These are phyloP conservation scores for Dynastes tityus DNA, from an alignment of 2,888 invertebrate genomes.

Conservation along the genomic window DNA sequence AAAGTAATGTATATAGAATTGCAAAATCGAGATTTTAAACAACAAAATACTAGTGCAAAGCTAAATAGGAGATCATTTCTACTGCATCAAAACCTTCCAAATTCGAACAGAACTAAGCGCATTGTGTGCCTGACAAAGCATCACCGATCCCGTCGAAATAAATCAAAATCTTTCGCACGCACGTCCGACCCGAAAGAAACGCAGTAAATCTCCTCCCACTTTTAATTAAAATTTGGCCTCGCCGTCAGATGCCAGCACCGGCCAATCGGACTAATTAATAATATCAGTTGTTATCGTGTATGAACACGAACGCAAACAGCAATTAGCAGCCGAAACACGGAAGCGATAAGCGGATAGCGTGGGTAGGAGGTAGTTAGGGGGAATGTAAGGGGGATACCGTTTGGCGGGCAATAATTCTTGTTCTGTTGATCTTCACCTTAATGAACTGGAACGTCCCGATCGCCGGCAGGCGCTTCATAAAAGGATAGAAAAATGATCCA, in stretches of 20 bases:
- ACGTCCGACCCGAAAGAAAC: background rate
- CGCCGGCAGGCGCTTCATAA: slow-evolving; percentile 88
- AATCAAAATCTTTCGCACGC: background rate
- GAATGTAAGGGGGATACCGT: background rate
- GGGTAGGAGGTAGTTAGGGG: background rate
- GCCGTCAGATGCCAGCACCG: background rate
- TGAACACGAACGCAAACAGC: slow-evolving; percentile 22
- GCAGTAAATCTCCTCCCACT: slow-evolving; percentile 9
- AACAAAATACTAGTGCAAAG: too few relatives aligned
- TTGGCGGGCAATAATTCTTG: slow-evolving; percentile 21
- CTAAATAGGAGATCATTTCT: too few relatives aligned
- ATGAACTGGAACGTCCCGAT: slow-evolving; percentile 93
- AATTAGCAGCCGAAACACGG: slow-evolving; percentile 20
- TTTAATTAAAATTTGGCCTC: slow-evolving; percentile 19
- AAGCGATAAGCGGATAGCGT: background rate
- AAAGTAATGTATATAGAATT: too few relatives aligned
- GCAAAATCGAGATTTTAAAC: too few relatives aligned
- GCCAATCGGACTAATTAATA: slow-evolving; percentile 27
- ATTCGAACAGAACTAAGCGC: too few relatives aligned
- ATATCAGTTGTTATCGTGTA: slow-evolving; percentile 32
- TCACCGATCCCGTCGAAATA: background rate
- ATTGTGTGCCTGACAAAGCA: background rate
- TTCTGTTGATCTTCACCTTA: slow-evolving; percentile 76
- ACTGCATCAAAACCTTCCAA: too few relatives aligned
- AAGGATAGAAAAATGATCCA: slow-evolving; percentile 95